Conservation (phyloP, 2,888 invertebrate genomes). For the Polia nebulosa region DNA sequence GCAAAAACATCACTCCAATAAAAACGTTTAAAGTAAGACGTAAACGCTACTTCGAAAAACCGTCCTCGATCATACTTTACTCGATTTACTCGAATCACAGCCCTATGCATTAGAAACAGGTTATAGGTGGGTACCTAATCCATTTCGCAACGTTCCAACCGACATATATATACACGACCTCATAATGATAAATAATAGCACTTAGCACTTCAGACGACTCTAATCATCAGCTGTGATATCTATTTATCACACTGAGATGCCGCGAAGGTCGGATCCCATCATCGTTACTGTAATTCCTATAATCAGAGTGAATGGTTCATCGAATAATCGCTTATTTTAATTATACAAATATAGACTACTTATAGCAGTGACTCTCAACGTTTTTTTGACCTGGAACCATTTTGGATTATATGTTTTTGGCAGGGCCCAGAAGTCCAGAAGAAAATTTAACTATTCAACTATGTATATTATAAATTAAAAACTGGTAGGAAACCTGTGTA, state of each 20-base stretch:
- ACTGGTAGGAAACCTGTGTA: too few relatives aligned
- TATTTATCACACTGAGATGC: slow-evolving; percentile 29
- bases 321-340: slow-evolving; percentile 53
- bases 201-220: slow-evolving; percentile 37
- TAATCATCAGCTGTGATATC: slow-evolving; percentile 28
- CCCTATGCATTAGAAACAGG: slow-evolving; percentile 43
- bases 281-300: slow-evolving; percentile 34
- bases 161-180: slow-evolving; percentile 44
- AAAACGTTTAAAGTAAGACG: slow-evolving; percentile 11
- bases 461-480: too few relatives aligned
- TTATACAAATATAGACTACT: too few relatives aligned
- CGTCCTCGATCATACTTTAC: slow-evolving; percentile 14
- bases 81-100: slow-evolving; percentile 26
- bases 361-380: too few relatives aligned
- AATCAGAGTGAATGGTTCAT: slow-evolving; percentile 32
- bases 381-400: too few relatives aligned
- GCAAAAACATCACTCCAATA: slow-evolving; percentile 6
- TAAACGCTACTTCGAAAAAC: slow-evolving; percentile 9
- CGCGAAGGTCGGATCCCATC: slow-evolving; percentile 50
- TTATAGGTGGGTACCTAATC: slow-evolving; percentile 6
- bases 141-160: slow-evolving; percentile 51
- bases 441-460: too few relatives aligned
- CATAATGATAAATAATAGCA: slow-evolving; percentile 57
- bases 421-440: too few relatives aligned
- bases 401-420: too few relatives aligned